Base-by-base conservation (phyloP, 2,888 invertebrate species). In the Conchocele bisecta region DNA sequence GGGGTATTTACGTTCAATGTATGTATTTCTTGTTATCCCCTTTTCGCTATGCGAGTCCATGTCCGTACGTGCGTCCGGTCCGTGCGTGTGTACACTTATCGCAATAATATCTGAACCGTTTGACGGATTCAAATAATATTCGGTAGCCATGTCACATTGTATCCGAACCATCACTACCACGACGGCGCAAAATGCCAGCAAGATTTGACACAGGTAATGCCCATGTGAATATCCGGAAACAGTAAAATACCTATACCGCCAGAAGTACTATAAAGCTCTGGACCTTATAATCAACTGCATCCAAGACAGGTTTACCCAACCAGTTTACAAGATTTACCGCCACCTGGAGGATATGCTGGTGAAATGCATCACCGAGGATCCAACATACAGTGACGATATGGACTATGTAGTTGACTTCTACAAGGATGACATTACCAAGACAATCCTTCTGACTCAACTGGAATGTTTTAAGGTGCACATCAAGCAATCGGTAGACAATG, bases 301-400 rank as follows among this genome's bases (percentile, higher is more conserved):
- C n/a, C n/a, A 57, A 28, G 58, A 56, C 7, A 26, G 74, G 13
- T 74, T 74, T 53, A 59, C 66, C 37, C 61, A 53, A 22, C 48
- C 51, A 29, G 70, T 57, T 3, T 74, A 46, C 39, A 26, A 41
- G 22, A 33, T 37, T 2, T 70, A 70, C 20, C 7, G n/a, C 4
- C 37, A 58, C 24, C 37, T 56, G 1, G 33, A 74, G 33, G 60
- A 70, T 13, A 9, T 64, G 15, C 60, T 74, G 17, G 22, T 74
- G 3, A 69, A 68, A 37, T 13, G 59, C 17, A 31, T 17, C 4
- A 29, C 6, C 11, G 57, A n/a, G 13, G 37, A 20, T 29, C 26
- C 17, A 37, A 15, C 17, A 9, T 31, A 15, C 13, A 57, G 15
- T 9, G n/a, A 44, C 28, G 17, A 17, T 11, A 22, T 15, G 42